phyloP scores from a whole-genome alignment of 2,888 invertebrate species.

The Busseola fusca region DNA sequence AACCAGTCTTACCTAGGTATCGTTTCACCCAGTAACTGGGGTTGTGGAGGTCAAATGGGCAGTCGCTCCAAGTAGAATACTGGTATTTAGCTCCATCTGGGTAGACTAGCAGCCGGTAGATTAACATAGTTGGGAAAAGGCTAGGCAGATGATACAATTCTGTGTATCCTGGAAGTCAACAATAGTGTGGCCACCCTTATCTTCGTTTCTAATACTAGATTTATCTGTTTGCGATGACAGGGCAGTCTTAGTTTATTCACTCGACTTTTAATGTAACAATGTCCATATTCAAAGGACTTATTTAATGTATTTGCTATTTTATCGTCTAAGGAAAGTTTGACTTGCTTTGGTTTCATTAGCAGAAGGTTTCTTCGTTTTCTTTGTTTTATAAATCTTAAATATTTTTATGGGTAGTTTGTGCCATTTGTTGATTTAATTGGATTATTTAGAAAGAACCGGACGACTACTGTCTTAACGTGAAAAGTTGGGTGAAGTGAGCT shows the following conservation, averaged over 20 bases:
- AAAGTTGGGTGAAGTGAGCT: no score
- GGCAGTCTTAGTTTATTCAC: conserved; percentile 52
- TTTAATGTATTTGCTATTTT: conserved; percentile 36
- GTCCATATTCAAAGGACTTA: conserved; percentile 35
- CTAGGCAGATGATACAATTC: background rate
- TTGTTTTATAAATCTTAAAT: conserved; percentile 13
- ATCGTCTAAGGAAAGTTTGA: conserved; percentile 36
- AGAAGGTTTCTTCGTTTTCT: conserved; percentile 15
- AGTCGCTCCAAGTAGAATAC: background rate
- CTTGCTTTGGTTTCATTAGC: conserved; percentile 18
- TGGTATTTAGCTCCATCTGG: background rate
- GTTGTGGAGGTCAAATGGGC: background rate
- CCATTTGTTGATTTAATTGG: conserved; percentile 19
- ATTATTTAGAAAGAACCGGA: background rate
- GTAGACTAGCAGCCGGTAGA: background rate
- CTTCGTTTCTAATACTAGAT: conserved; percentile 56
- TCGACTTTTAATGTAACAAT: conserved; percentile 51
- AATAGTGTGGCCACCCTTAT: conserved; percentile 34
- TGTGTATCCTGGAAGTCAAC: conserved; percentile 3
- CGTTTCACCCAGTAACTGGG: background rate
- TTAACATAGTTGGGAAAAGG: background rate
- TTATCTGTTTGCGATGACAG: conserved; percentile 57
- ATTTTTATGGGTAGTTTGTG: conserved; percentile 1
- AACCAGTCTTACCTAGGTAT: background rate
- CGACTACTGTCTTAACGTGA: no score